These are phyloP conservation scores for Rattus rattus DNA, from an alignment of 2,113 vertebrate genomes.

Conservation along the genomic window DNA sequence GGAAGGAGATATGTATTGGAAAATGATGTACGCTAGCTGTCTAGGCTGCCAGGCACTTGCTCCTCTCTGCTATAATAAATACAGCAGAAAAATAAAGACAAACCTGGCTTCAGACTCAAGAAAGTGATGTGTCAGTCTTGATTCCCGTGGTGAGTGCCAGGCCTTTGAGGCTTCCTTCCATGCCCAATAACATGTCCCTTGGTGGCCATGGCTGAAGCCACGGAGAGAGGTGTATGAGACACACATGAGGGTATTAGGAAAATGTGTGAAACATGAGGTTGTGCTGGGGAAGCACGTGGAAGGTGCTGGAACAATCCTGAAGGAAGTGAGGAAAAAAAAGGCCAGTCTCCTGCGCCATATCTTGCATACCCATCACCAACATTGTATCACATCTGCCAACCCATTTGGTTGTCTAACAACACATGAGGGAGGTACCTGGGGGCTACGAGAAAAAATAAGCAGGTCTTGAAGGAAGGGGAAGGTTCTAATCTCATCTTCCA, in stretches of 20 bases:
- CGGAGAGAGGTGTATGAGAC: not conserved
- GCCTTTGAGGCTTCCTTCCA: not conserved
- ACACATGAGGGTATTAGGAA: not conserved
- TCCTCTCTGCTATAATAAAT: not conserved
- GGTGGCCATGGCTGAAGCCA: not conserved
- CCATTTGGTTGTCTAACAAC: not conserved
- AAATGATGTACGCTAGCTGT: not conserved
- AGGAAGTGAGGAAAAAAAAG: not conserved
- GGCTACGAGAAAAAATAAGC: not conserved
- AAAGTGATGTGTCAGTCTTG: not conserved
- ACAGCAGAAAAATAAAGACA: not conserved
- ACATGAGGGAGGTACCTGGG: not conserved
- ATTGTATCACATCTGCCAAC: not conserved
- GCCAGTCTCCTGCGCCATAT: not conserved
- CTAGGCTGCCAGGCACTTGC: not conserved
- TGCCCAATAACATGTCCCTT: not conserved
- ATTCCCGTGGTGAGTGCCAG: not conserved
- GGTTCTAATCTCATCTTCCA: not conserved
- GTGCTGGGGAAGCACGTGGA: not conserved
- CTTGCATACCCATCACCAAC: accelerated
- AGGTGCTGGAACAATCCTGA: not conserved
- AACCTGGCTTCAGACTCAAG: not conserved
- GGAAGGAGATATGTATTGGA: not conserved
- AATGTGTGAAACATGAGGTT: not conserved
- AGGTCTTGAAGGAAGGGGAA: not conserved